Conservation (phyloP, 2,888 invertebrate genomes). For the Clepsis dumicolana region DNA sequence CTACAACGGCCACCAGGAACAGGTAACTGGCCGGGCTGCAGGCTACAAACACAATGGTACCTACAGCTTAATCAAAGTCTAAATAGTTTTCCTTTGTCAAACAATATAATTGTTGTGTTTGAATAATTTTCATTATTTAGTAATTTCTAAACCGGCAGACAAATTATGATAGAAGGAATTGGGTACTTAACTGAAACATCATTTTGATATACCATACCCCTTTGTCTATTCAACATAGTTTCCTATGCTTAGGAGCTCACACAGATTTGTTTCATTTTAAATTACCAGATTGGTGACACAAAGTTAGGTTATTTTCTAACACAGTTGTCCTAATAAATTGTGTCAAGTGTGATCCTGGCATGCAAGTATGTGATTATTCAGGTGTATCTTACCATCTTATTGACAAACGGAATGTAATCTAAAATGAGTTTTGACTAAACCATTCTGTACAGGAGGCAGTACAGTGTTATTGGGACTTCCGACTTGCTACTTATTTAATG, state of each 20-base stretch:
- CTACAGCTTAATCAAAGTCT: not conserved
- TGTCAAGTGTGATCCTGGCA: not conserved
- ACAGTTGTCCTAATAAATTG: not conserved
- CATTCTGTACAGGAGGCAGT: not conserved
- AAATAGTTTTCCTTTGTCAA: not conserved
- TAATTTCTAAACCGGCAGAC: not conserved
- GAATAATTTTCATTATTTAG: no score
- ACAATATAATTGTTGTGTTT: no score
- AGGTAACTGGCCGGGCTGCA: constrained; percentile 58
- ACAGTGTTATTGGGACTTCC: not conserved
- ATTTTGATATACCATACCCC: no score
- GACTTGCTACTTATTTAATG: not conserved
- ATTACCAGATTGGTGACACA: not conserved
- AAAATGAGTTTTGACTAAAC: not conserved
- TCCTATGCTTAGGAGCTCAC: not conserved
- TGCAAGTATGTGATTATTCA: not conserved
- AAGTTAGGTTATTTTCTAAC: constrained; percentile 1
- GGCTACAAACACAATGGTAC: not conserved
- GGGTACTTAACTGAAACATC: not conserved
- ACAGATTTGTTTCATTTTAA: not conserved
- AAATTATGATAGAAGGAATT: not conserved
- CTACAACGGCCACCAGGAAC: constrained; percentile 83
- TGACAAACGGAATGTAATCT: not conserved
- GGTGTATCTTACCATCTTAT: not conserved
- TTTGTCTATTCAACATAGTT: no score